Evolutionary conservation across 2,797 vertebrate species (phyloP).

Genomic region (Siniperca obscura): DNA sequence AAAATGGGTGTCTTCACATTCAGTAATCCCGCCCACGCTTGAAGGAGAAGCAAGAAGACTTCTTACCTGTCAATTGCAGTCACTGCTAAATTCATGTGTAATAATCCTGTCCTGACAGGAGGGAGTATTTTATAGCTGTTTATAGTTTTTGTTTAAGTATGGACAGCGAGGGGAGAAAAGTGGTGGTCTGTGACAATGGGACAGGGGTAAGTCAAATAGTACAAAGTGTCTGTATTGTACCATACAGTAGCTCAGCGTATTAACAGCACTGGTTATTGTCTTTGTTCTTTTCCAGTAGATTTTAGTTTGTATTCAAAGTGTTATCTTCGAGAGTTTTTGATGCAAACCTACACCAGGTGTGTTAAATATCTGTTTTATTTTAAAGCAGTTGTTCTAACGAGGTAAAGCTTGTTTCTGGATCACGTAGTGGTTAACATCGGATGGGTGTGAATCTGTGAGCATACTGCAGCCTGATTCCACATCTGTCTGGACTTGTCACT

Average conservation of each 20-base stretch:
- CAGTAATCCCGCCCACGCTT: slow-evolving; percentile 42
- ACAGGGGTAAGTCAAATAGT: slow-evolving; percentile 82
- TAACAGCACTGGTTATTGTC: neutral
- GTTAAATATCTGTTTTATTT: slow-evolving; percentile 4
- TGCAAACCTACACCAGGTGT: neutral
- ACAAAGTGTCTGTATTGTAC: neutral
- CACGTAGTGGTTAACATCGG: slow-evolving; percentile 1
- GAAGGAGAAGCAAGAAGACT: slow-evolving; percentile 23
- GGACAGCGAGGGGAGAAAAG: slow-evolving; percentile 86
- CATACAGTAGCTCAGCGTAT: neutral
- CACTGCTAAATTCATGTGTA: slow-evolving; percentile 30
- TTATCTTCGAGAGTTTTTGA: neutral
- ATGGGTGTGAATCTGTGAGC: slow-evolving; percentile 55
- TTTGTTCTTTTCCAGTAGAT: neutral
- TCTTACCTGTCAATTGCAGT: slow-evolving; percentile 53
- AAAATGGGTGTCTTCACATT: slow-evolving; percentile 42
- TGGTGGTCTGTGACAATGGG: slow-evolving; percentile 88
- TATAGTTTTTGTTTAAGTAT: slow-evolving; percentile 59
- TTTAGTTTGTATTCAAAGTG: neutral
- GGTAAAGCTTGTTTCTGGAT: neutral
- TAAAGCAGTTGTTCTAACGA: neutral
- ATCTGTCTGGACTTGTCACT: slow-evolving; percentile 81
- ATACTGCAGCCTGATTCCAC: slow-evolving; percentile 46
- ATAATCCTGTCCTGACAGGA: slow-evolving; percentile 37
- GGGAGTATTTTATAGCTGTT: slow-evolving; percentile 21